Conservation (phyloP, 2,113 vertebrate species). For the Cisticola juncidis region DNA sequence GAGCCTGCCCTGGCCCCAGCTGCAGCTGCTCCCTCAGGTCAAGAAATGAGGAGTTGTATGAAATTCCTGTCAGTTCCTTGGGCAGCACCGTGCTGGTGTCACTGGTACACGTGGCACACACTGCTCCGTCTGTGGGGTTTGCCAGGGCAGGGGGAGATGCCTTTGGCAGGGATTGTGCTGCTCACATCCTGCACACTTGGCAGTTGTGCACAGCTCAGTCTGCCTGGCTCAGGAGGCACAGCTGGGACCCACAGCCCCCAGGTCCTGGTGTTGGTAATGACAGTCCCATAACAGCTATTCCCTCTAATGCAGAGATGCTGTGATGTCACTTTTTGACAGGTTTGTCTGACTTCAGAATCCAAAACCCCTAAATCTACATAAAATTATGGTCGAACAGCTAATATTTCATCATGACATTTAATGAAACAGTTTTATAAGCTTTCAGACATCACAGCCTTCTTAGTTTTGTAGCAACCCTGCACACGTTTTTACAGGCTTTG, state of each 20-base stretch:
- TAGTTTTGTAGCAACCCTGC: neutral
- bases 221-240: neutral
- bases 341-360: neutral
- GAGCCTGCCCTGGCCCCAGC: neutral
- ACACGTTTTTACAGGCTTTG: neutral
- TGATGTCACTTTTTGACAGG: neutral
- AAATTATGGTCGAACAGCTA: neutral
- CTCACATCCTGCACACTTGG: neutral
- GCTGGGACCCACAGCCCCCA: neutral
- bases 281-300: neutral
- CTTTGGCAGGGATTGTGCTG: neutral
- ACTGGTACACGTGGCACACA: neutral
- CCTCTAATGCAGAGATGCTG: neutral
- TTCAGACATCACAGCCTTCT: neutral
- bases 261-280: neutral
- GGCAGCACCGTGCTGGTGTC: neutral
- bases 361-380: neutral
- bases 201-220: neutral
- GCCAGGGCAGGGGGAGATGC: neutral
- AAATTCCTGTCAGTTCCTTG: rapidly evolving
- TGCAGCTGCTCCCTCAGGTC: neutral
- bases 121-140: rapidly evolving
- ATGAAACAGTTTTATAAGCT: neutral
- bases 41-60: neutral
- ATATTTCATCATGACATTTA: slow-evolving; percentile 16